Conservation (phyloP, 2,888 invertebrate species). For the Eurois occulta region DNA sequence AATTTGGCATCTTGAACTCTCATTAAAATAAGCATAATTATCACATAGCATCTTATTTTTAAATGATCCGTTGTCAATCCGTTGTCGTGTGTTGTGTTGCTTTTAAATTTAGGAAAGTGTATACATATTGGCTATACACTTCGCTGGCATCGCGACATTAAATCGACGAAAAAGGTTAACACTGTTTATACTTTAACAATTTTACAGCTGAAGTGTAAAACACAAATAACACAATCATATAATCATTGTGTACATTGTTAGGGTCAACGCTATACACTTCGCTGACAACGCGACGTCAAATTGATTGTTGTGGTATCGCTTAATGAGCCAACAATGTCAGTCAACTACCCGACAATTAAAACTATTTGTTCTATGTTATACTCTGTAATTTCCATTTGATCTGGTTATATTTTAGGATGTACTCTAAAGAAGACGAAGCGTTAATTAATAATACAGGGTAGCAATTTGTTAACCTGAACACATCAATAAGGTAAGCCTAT, state of each 20-base stretch:
- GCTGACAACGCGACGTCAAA: conserved; percentile 41
- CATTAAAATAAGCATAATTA: too few relatives aligned
- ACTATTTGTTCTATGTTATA: conserved; percentile 38
- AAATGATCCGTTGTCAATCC: too few relatives aligned
- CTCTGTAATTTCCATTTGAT: conserved; percentile 21
- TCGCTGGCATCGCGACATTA: not conserved
- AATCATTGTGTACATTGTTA: conserved; percentile 18
- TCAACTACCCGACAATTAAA: conserved; percentile 43
- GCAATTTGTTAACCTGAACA: too few relatives aligned
- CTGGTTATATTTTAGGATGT: conserved; percentile 14
- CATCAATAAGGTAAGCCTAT: too few relatives aligned
- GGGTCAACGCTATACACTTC: conserved; percentile 11
- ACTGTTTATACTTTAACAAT: not conserved
- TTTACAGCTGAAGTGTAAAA: not conserved
- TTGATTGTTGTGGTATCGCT: conserved; percentile 47
- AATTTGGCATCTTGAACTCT: too few relatives aligned
- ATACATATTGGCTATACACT: too few relatives aligned
- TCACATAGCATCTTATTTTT: too few relatives aligned
- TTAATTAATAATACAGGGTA: not conserved
- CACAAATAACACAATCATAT: not conserved
- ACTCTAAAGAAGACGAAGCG: too few relatives aligned
- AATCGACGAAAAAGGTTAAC: conserved; percentile 17
- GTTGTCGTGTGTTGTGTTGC: too few relatives aligned
- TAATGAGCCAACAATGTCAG: conserved; percentile 52
- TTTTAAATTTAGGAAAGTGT: too few relatives aligned